Base-by-base conservation (phyloP, 1,140 invertebrate species). In the Drosophila quadrilineata region DNA sequence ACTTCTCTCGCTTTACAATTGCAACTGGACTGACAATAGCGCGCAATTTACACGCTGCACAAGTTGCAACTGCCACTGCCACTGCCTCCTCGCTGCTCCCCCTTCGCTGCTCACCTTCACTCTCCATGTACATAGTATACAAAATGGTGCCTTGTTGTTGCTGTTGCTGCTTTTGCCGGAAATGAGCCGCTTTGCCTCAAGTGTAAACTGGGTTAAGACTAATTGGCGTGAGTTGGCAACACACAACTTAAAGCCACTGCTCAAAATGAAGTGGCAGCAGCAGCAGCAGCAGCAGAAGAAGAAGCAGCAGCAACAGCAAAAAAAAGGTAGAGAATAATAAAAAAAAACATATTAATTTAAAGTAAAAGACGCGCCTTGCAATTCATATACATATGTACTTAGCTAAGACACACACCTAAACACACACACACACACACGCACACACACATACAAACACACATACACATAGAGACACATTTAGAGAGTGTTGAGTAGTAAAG, bases 191-290 rank as follows among this genome's bases (percentile, higher is more conserved):
- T 69, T 86, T 80, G 77, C 69, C 62, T 76, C 52, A 73, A 87
- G 85, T 86, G 75, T 75, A 76, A 86, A 86, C 82, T 86, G 82
- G 82, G 82, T 82, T 86, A 86, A 87, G 76, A 86, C 84, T 86
- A 86, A 86, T 86, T 86, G 82, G 76, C 82, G 77, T 79, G n/a
- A n/a, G 84, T 71, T 74, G 50, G 71, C 72, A 45, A 46, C 22
- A 33, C 45, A 63, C 71, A 67, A 62, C 75, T 71, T 59, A 63
- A 58, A 56, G 31, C 49, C 46, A n/a, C n/a, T n/a, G n/a, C n/a
- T n/a, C n/a, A n/a, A n/a, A n/a, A n/a, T n/a, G n/a, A n/a, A n/a
- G n/a, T n/a, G n/a, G n/a, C n/a, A n/a, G n/a, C n/a, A n/a, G n/a
- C n/a, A n/a, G n/a, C n/a, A n/a, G n/a, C n/a, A n/a, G n/a, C n/a